Percentiles rank a stretch among this genome's conserved stretches.
These are phyloP conservation scores for Tapera naevia DNA, from an alignment of 2,797 vertebrate species.

Conservation along the genomic window DNA sequence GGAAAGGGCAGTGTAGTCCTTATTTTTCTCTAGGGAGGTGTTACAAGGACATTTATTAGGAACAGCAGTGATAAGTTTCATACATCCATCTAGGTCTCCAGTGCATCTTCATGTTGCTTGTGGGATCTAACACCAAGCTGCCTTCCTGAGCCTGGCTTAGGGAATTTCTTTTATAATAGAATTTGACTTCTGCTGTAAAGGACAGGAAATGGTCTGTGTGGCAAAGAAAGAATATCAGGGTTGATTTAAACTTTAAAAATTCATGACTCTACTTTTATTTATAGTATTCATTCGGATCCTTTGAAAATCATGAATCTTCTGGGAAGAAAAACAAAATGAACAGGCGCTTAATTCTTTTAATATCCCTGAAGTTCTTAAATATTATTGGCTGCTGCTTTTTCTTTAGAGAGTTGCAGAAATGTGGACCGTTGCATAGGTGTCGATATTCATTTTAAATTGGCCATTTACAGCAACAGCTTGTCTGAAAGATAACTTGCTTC, in stretches of 20 bases:
- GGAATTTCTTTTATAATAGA: neutral
- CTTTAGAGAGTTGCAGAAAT: neutral
- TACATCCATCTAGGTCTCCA: rapidly evolving
- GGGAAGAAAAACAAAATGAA: constrained; percentile 6
- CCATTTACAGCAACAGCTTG: neutral
- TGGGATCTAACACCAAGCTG: neutral
- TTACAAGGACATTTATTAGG: neutral
- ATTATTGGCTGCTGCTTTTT: neutral
- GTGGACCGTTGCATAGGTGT: neutral
- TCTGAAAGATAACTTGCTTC: neutral
- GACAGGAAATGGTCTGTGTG: neutral
- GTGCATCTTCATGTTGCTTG: neutral
- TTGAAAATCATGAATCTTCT: neutral
- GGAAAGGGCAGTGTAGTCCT: neutral
- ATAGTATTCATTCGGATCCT: neutral
- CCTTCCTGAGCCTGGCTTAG: neutral
- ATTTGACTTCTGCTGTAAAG: neutral
- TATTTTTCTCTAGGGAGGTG: neutral
- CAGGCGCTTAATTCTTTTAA: neutral
- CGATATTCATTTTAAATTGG: neutral
- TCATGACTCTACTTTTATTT: neutral
- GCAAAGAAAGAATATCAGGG: neutral
- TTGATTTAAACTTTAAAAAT: neutral
- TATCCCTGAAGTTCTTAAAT: neutral
- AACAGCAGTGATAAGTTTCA: neutral